Evolutionary conservation across 2,113 vertebrate species (phyloP).

Genomic region (Setophaga petechia): DNA sequence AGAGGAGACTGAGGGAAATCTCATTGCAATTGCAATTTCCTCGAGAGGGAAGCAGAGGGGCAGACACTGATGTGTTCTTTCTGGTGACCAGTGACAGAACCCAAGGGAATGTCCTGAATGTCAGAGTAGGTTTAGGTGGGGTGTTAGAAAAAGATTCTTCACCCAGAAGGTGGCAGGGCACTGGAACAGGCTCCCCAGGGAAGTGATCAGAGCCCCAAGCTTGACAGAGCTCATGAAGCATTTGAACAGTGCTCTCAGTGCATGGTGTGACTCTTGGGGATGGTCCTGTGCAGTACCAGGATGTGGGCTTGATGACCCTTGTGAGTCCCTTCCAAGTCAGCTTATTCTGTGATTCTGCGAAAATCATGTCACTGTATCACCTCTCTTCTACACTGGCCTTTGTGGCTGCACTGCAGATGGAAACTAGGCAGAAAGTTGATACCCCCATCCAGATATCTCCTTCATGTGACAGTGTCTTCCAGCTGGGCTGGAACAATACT

Average conservation of each 20-base stretch:
- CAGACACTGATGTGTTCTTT: too few species aligned
- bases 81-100: neutral
- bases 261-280: neutral
- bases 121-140: neutral
- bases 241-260: accelerated
- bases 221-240: neutral
- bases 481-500: neutral
- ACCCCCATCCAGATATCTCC: neutral
- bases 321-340: neutral
- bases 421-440: neutral
- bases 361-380: neutral
- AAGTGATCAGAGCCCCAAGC: neutral
- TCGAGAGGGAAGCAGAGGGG: neutral
- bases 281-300: neutral
- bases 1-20: neutral
- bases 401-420: neutral
- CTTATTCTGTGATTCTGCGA: neutral
- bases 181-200: neutral
- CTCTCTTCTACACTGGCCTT: neutral
- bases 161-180: accelerated
- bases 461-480: neutral
- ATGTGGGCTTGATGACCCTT: accelerated
- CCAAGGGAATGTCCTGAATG: accelerated
- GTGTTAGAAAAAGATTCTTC: neutral
- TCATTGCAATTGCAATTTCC: neutral